Percentiles rank a stretch among this genome's conserved stretches.
These are phyloP conservation scores for Tachystola acroxantha DNA, from an alignment of 2,888 invertebrate species.

Conservation along the genomic window DNA sequence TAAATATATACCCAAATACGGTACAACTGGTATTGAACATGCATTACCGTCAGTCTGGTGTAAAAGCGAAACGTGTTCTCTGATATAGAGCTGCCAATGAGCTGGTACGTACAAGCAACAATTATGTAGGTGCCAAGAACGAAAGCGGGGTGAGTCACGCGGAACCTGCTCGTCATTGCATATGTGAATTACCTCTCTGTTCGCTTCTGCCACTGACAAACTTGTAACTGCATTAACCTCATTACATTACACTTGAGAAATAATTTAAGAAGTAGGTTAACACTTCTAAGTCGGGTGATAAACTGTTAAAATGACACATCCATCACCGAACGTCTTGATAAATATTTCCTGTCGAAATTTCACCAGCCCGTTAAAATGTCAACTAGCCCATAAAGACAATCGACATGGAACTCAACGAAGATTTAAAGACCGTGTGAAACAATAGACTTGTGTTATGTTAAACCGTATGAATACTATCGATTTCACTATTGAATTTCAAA, in stretches of 20 bases:
- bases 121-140: constrained; percentile 52
- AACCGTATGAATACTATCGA: no score
- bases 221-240: constrained; percentile 3
- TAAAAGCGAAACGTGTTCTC: constrained; percentile 24
- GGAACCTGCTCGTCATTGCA: constrained; percentile 32
- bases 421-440: constrained; percentile 8
- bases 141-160: constrained; percentile 61
- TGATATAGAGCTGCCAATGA: constrained; percentile 23
- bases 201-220: constrained; percentile 1
- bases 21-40: constrained; percentile 11
- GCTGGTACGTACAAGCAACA: constrained; percentile 19
- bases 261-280: no score
- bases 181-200: constrained; percentile 14
- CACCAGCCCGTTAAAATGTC: constrained; percentile 24
- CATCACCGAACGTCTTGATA: constrained; percentile 18
- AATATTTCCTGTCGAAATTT: constrained; percentile 24
- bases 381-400: constrained; percentile 22
- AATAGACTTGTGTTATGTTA: neutral
- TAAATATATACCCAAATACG: no score
- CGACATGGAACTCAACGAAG: constrained; percentile 12
- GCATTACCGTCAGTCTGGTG: constrained; percentile 8
- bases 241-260: neutral
- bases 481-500: constrained; percentile 1
- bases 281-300: no score
- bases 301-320: constrained; percentile 18